phyloP scores from a whole-genome alignment of 2,797 vertebrate species.

The Hippopotamyrus pictus region DNA sequence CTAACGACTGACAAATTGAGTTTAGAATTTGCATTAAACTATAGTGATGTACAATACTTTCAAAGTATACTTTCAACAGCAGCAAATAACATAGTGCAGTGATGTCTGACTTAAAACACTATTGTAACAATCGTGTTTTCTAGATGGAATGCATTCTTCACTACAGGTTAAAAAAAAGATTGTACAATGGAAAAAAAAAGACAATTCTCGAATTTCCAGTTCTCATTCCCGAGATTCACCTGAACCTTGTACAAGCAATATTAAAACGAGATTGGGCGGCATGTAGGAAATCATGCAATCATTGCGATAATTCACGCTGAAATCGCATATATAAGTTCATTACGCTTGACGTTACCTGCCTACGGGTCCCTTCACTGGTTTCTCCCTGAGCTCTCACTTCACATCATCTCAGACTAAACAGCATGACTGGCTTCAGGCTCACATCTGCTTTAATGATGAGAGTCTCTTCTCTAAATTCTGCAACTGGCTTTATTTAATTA shows the following conservation, averaged over 20 bases:
- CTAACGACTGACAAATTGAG: background rate
- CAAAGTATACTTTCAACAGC: background rate
- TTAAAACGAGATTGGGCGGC: background rate
- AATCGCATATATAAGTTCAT: background rate
- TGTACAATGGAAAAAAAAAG: background rate
- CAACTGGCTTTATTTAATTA: background rate
- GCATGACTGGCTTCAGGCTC: background rate
- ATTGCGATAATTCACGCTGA: background rate
- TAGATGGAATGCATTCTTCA: background rate
- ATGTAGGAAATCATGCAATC: background rate
- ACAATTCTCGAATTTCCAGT: background rate
- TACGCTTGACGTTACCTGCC: background rate
- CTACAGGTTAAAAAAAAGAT: background rate
- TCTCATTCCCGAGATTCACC: background rate
- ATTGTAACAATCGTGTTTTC: background rate
- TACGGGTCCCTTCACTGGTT: background rate
- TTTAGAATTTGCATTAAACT: background rate
- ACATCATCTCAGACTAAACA: background rate
- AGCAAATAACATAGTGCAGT: background rate
- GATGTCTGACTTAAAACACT: background rate
- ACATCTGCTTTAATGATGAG: slow-evolving; percentile 30
- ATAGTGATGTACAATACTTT: background rate
- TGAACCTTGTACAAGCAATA: background rate
- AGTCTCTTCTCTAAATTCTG: background rate
- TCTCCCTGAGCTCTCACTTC: slow-evolving; percentile 9